Percentiles rank a stretch among this genome's conserved stretches.
Evolutionary conservation across 2,797 vertebrate genomes (phyloP).

Genomic region (Pygocentrus nattereri): DNA sequence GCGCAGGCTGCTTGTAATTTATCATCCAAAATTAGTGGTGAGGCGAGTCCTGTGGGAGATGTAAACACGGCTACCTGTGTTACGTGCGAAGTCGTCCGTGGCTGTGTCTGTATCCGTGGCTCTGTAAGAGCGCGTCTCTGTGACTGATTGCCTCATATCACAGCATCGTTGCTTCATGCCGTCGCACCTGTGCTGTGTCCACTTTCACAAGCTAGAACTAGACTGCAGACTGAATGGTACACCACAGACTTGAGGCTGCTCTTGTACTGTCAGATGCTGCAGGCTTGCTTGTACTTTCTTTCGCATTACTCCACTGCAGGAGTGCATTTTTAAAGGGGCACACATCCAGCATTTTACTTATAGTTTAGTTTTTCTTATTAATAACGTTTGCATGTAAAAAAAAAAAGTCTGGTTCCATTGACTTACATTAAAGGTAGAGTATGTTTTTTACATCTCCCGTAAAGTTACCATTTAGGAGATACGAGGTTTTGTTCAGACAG

Average conservation of each 20-base stretch:
- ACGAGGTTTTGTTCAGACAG: too few species aligned
- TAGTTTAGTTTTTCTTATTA: too few species aligned
- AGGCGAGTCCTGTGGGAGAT: slow-evolving; percentile 48
- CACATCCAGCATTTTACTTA: too few species aligned
- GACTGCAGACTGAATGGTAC: not conserved
- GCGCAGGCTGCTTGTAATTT: slow-evolving; percentile 68
- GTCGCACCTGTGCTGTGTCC: slow-evolving; percentile 1
- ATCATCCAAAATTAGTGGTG: slow-evolving; percentile 68
- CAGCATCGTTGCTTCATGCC: not conserved
- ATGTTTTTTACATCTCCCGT: too few species aligned
- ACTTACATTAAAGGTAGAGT: too few species aligned
- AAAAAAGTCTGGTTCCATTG: too few species aligned
- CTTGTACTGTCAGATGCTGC: not conserved
- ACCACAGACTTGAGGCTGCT: not conserved
- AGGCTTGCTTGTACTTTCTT: not conserved
- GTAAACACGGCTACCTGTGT: slow-evolving; percentile 64
- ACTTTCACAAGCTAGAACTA: not conserved
- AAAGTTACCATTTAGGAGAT: too few species aligned
- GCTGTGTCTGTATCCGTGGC: not conserved
- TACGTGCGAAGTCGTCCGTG: slow-evolving; percentile 18
- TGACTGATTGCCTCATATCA: not conserved
- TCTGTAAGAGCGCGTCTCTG: not conserved
- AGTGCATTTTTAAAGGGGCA: not conserved
- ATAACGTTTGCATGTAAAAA: too few species aligned
- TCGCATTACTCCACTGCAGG: not conserved